Conservation (phyloP, 2,113 vertebrate species). For the Percina caprodes region DNA sequence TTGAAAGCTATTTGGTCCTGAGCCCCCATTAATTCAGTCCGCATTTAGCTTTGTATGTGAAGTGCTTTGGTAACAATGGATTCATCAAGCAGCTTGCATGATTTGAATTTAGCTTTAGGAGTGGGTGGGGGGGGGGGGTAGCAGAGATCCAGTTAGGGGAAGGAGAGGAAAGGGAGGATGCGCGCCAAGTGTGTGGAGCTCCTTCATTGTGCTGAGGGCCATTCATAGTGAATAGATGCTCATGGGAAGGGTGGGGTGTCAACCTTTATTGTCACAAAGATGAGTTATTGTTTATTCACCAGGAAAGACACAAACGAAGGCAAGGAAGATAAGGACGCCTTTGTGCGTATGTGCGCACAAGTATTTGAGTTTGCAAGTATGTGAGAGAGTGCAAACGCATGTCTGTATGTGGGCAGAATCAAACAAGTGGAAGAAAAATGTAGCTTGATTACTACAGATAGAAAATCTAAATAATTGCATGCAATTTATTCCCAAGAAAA, state of each 20-base stretch:
- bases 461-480: slow-evolving; percentile 52
- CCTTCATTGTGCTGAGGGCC: slow-evolving; percentile 58
- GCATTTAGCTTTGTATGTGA: slow-evolving; percentile 66
- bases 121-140: background rate
- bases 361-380: slow-evolving; percentile 6
- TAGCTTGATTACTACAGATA: background rate
- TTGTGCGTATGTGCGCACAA: slow-evolving; percentile 30
- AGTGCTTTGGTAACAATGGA: slow-evolving; percentile 71
- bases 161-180: slow-evolving; percentile 45
- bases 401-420: slow-evolving; percentile 8
- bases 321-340: slow-evolving; percentile 30
- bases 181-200: slow-evolving; percentile 2
- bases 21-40: slow-evolving; percentile 64
- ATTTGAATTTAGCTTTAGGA: slow-evolving; percentile 46
- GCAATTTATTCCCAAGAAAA: slow-evolving; percentile 43
- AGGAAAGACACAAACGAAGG: slow-evolving; percentile 52
- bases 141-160: slow-evolving; percentile 18
- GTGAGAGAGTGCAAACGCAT: background rate
- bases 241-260: slow-evolving; percentile 59
- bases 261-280: slow-evolving; percentile 69
- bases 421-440: slow-evolving; percentile 15
- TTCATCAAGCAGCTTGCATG: slow-evolving; percentile 62
- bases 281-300: slow-evolving; percentile 77
- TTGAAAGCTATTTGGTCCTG: slow-evolving; percentile 69
- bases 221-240: slow-evolving; percentile 59